Percentiles rank a stretch among this genome's conserved stretches.
phyloP scores from a whole-genome alignment of 2,888 invertebrate genomes.

The Diarsia mendica region DNA sequence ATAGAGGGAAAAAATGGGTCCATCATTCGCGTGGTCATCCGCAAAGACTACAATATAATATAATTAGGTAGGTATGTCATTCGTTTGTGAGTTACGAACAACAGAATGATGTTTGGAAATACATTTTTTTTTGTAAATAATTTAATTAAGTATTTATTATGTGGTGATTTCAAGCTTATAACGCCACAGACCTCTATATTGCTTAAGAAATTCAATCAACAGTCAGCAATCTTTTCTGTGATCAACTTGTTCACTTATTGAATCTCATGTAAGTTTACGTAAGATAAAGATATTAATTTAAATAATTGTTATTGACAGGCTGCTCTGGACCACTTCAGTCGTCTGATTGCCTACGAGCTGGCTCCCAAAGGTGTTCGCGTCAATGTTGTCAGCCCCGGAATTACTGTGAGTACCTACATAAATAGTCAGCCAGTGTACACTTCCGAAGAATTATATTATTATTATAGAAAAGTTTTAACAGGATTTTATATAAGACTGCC shows the following conservation, averaged over 20 bases:
- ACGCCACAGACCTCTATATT: too few species aligned
- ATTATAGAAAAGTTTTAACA: not conserved
- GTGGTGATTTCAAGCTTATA: too few species aligned
- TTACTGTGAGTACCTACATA: conserved; percentile 87
- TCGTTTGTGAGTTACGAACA: too few species aligned
- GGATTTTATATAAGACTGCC: conserved; percentile 7
- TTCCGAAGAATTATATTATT: not conserved
- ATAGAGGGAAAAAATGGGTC: too few species aligned
- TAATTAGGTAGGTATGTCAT: too few species aligned
- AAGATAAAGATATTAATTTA: not conserved
- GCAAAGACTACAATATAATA: too few species aligned
- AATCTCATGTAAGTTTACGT: not conserved
- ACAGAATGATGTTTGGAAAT: too few species aligned
- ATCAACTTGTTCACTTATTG: not conserved
- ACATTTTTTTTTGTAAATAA: too few species aligned
- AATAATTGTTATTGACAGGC: conserved; percentile 56
- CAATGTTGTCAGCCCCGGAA: conserved; percentile 94
- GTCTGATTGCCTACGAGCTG: conserved; percentile 92
- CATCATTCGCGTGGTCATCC: too few species aligned
- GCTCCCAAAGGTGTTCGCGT: conserved; percentile 91
- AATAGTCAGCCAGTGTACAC: not conserved
- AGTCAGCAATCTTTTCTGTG: not conserved
- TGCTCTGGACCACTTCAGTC: conserved; percentile 76
- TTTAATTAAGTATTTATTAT: too few species aligned
- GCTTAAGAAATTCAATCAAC: not conserved